Base-by-base conservation (phyloP, 2,113 vertebrate genomes). In the Bettongia penicillata region DNA sequence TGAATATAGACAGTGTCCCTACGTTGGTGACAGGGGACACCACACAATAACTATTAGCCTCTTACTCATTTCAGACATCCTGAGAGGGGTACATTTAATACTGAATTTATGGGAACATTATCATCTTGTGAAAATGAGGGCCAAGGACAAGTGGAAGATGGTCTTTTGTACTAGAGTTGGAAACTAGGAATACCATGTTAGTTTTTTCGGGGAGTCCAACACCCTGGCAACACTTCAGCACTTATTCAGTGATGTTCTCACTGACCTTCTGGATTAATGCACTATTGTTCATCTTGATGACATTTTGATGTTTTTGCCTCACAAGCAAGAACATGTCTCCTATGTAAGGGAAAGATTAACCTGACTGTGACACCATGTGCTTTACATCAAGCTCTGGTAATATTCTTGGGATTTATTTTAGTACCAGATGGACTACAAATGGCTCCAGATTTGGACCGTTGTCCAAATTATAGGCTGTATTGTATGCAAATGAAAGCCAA, bases 231-330 rank as follows among this genome's bases (percentile, higher is more conserved):
- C 48, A 16, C 53, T 93, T 53, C 50, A 93, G 47, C 26, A 89
- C 12, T 93, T 90, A 50, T 51, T 93, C 31, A 93, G 53, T 28
- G 49, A 93, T 51, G 49, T 89, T 23, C 49, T 89, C 68, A 37
- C 50, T 51, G 77, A 93, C 49, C n/a, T 93, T 28, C 48, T 93
- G 19, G 48, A 51, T 26, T 89, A 37, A 50, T 89, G 61, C 52
- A 47, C 90, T 51, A 77, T 93, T 50, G 68, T 93, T 50, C 90
- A 93, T 53, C 93, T 93, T 31, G 37, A 90, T 51, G 93, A 90
- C 93, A 93, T 93, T 43, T 89, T 93, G 28, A 51, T 52, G 28
- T 93, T 53, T 50, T 93, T 89, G 31, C n/a, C 31, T 48, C 24
- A 49, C 47, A n/a, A 53, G 28, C 25, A 68, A 89, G 50, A 93